These are phyloP conservation scores for Eciton burchellii DNA, from an alignment of 1,140 invertebrate genomes.

Conservation along the genomic window DNA sequence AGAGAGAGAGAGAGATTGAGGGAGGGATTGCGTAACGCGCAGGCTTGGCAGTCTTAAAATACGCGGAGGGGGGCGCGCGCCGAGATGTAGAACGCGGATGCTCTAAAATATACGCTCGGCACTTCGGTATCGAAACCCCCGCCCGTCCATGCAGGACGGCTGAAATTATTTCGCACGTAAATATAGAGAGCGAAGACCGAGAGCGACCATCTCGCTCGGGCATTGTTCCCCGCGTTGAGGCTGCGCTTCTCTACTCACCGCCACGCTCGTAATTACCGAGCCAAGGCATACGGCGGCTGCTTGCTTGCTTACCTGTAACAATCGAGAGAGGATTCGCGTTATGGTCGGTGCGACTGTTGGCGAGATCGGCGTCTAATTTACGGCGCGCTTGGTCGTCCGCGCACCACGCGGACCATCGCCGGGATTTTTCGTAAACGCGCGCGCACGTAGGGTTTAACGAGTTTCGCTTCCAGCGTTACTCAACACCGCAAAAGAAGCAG, in stretches of 20 bases:
- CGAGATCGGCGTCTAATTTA: conserved; percentile 37
- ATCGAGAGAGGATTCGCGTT: conserved; percentile 4
- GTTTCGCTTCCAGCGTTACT: conserved; percentile 48
- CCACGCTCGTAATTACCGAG: background rate
- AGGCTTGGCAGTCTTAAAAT: conserved; percentile 36
- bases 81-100: conserved; percentile 8
- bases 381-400: background rate
- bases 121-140: conserved; percentile 17
- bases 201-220: too few relatives aligned
- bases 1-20: too few relatives aligned
- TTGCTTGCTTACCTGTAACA: conserved; percentile 46
- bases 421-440: conserved; percentile 35
- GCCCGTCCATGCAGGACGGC: too few relatives aligned
- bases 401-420: background rate
- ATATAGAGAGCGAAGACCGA: too few relatives aligned
- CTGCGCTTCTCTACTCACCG: conserved; percentile 21
- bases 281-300: background rate
- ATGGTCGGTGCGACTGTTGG: conserved; percentile 1
- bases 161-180: too few relatives aligned
- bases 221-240: background rate
- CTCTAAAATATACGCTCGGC: conserved; percentile 29
- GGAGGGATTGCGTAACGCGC: conserved; percentile 25
- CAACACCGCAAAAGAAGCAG: conserved; percentile 39
- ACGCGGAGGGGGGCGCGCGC: conserved; percentile 4
- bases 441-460: conserved; percentile 42